These are phyloP conservation scores for Phylloscopus collybita DNA, from an alignment of 2,797 vertebrate genomes.

Conservation along the genomic window DNA sequence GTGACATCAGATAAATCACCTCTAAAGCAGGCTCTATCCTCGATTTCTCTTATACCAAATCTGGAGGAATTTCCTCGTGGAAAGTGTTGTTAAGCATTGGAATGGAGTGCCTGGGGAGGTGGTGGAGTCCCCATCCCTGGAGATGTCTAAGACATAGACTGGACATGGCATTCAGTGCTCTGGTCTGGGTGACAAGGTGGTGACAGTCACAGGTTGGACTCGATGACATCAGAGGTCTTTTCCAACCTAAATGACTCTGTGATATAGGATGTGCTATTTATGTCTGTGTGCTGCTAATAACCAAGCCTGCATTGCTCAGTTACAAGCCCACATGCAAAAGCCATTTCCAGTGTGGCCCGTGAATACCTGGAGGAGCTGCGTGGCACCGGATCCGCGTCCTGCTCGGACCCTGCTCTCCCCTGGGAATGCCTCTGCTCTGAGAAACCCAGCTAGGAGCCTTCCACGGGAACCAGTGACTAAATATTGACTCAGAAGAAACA, in stretches of 20 bases:
- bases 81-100: neutral
- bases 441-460: neutral
- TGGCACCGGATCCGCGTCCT: neutral
- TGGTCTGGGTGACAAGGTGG: neutral
- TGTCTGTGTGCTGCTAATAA: neutral
- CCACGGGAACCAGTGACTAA: neutral
- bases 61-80: neutral
- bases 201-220: neutral
- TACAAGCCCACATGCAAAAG: neutral
- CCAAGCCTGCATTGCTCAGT: neutral
- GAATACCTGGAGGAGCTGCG: neutral
- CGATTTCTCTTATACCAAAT: neutral
- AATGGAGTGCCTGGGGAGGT: no score
- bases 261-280: neutral
- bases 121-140: neutral
- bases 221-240: neutral
- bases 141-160: neutral
- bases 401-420: neutral
- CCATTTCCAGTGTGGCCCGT: neutral
- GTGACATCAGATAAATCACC: neutral
- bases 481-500: conserved; percentile 41
- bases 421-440: neutral
- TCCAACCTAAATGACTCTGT: neutral
- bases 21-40: neutral
- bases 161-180: neutral